Evolutionary conservation across 1,140 invertebrate genomes (phyloP).

Genomic region (Mercenaria mercenaria): DNA sequence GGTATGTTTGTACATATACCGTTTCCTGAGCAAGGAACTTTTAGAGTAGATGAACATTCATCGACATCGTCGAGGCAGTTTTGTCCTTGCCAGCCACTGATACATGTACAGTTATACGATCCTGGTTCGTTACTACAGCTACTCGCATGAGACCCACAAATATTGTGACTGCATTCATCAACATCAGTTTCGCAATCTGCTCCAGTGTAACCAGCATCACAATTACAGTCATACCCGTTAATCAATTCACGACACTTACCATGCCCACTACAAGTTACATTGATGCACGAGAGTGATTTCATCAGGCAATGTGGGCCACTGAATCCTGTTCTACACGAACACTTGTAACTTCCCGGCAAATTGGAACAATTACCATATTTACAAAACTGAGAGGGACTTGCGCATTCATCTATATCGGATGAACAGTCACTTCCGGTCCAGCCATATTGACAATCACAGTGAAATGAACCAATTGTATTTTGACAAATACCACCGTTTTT

Average conservation of each 20-base stretch:
- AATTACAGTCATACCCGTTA: background rate
- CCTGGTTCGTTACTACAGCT: background rate
- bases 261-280: constrained; percentile 43
- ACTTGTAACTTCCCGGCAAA: constrained; percentile 16
- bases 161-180: constrained; percentile 85
- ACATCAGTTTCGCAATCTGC: constrained; percentile 70
- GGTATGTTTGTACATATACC: constrained; percentile 54
- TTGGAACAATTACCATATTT: constrained; percentile 2
- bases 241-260: background rate
- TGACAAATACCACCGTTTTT: constrained; percentile 7
- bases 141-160: constrained; percentile 73
- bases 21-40: constrained; percentile 46
- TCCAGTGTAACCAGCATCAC: constrained; percentile 34
- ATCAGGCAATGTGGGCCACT: background rate
- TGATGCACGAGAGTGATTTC: background rate
- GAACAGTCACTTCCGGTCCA: constrained; percentile 44
- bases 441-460: constrained; percentile 46
- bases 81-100: constrained; percentile 22
- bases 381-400: background rate
- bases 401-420: constrained; percentile 51
- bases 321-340: background rate
- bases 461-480: constrained; percentile 28
- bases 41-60: constrained; percentile 32
- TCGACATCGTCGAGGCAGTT: constrained; percentile 61
- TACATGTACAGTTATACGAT: constrained; percentile 42